Conservation (phyloP, 37 sponge, comb jelly and placozoan genomes). For the Dysidea cf. avara region DNA sequence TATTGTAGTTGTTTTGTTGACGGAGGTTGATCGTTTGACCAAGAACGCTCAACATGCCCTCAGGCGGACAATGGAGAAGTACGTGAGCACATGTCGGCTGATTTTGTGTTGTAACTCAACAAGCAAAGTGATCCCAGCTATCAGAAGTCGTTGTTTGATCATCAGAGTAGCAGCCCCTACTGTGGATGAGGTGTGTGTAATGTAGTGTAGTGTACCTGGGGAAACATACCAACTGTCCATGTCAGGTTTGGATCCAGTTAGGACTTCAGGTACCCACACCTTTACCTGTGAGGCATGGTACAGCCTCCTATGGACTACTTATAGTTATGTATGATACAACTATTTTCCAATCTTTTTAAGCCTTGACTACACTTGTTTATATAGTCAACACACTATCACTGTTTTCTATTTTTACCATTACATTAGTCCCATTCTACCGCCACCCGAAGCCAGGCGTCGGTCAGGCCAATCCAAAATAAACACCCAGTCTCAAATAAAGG, state of each 20-base stretch:
- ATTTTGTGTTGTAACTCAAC: conserved; percentile 98
- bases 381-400: no score
- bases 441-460: no score
- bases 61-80: conserved; percentile 99
- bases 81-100: conserved; percentile 87
- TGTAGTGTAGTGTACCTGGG: not conserved
- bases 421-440: no score
- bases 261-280: no score
- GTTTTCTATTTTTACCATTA: no score
- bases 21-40: conserved; percentile 90
- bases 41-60: conserved; percentile 96
- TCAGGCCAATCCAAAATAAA: no score
- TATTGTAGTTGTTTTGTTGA: conserved; percentile 73
- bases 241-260: not conserved
- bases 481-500: no score
- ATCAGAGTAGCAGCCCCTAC: conserved; percentile 94
- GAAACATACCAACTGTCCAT: not conserved
- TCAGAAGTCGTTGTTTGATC: conserved; percentile 91
- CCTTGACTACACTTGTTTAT: no score
- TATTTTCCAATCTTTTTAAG: not conserved
- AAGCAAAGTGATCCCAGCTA: conserved; percentile 96
- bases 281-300: no score
- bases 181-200: conserved; percentile 60
- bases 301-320: no score
- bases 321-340: no score